Evolutionary conservation across 2,797 vertebrate species (phyloP), one percentile per base, ranked within the genome.

Genomic region (Acanthurus leucopareius): DNA sequence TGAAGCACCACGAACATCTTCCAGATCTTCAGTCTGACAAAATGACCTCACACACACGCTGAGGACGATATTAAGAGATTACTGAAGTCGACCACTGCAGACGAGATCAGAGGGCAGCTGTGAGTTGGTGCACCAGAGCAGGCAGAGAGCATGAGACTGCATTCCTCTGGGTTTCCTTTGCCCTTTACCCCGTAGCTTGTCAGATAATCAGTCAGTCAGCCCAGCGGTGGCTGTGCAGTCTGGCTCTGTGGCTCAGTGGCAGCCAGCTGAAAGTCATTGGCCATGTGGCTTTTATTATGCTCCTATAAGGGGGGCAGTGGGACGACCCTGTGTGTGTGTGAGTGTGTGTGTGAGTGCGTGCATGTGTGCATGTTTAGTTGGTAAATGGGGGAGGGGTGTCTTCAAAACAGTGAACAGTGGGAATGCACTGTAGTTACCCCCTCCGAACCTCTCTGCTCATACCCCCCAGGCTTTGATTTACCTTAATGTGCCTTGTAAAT

Each of bases 201-300:
- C 83, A 77, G 78, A 86, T 38, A 80, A 82, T 88, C 75, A 86
- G 83, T 64, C 77, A 77, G 77, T 75, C 79, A 53, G 69, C 76
- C 17, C 86, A 79, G 82, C 32, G 32, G 67, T 70, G 81, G 81
- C 75, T 72, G 20, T 45, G 53, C 67, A 87, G 80, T 44, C 45
- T 77, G 85, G 70, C 59, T 84, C 38, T 64, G 28, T 70, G 80
- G 69, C 61, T 80, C 70, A 28, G 75, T 5, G 70, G 74, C 74
- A 84, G 85, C 87, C 91, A 91, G 93, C 92, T 94, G 93, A 93
- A 91, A 95, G 86, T 92, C 88, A 86, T 94, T 88, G 87, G 73
- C 80, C 94, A 94, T 95, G 93, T 94, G 95, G 84, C 80, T 93
- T 94, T 94, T 93, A 94, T 95, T 95, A 94, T 73, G 78, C 70